Evolutionary conservation across 2,113 vertebrate species (phyloP).

Genomic region (Grantiella picta): DNA sequence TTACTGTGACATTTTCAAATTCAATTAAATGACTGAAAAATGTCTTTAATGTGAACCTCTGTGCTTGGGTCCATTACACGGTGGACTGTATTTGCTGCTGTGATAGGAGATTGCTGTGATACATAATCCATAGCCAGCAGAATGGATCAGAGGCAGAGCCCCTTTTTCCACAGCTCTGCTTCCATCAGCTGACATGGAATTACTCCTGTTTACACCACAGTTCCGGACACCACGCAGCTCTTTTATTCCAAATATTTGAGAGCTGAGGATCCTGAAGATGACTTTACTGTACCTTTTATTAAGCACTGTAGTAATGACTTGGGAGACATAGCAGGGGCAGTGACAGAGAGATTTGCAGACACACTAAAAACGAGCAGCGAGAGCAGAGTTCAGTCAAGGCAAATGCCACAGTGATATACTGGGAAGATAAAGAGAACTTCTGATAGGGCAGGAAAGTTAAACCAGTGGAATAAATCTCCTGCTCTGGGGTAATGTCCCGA

Average conservation of each 20-base stretch:
- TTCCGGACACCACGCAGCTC: not conserved
- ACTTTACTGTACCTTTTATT: constrained; percentile 12
- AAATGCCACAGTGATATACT: constrained; percentile 14
- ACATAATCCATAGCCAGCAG: not conserved
- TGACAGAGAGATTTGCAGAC: constrained; percentile 33
- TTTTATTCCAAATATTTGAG: constrained; percentile 19
- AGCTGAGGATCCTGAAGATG: not conserved
- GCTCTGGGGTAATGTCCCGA: not conserved
- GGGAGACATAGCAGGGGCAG: constrained; percentile 15
- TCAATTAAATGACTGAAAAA: constrained; percentile 46
- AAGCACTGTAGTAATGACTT: constrained; percentile 1
- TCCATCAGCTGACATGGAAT: not conserved
- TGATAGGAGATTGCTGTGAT: not conserved
- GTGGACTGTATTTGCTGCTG: not conserved
- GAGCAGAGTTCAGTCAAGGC: constrained; percentile 37
- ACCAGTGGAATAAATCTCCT: constrained; percentile 1
- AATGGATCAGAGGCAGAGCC: not conserved
- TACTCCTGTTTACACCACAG: not conserved
- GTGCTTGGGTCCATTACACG: not conserved
- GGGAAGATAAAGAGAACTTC: constrained; percentile 11
- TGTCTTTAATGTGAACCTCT: not conserved
- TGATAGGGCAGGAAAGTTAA: not conserved
- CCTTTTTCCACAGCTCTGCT: not conserved
- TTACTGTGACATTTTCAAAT: constrained; percentile 15
- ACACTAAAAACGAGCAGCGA: not conserved